Percentiles rank a stretch among this genome's conserved stretches.
phyloP scores from a whole-genome alignment of 1,140 invertebrate species.

The Philotrypesis tridentata region DNA sequence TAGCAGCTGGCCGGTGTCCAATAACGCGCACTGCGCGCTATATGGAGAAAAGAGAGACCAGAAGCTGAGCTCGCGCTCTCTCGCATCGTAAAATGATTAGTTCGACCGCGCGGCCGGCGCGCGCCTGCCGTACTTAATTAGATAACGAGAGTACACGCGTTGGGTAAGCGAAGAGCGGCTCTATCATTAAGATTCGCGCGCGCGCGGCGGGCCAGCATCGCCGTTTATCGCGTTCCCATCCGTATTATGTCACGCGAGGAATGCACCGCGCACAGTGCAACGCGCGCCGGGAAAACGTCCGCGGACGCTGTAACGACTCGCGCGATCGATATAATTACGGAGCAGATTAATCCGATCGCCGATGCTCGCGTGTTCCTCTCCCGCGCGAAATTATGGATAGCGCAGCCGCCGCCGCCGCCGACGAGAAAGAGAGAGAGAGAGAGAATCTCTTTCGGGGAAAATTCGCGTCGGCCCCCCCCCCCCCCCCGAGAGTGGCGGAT shows the following conservation, averaged over 20 bases:
- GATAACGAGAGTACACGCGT: neutral
- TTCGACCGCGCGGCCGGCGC: neutral
- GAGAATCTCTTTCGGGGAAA: too few species aligned
- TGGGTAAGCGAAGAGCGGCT: neutral
- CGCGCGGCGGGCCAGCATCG: neutral
- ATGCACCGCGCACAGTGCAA: neutral
- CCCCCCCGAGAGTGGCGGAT: neutral
- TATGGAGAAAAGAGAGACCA: too few species aligned
- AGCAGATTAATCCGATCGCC: too few species aligned
- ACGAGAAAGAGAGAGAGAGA: too few species aligned
- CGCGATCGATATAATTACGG: too few species aligned
- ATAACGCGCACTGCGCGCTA: too few species aligned
- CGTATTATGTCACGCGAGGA: slow-evolving; percentile 8
- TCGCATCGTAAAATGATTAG: slow-evolving; percentile 27
- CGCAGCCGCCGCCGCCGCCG: too few species aligned
- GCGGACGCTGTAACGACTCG: too few species aligned
- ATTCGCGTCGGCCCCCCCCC: too few species aligned
- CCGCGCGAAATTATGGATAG: too few species aligned
- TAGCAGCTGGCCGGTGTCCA: slow-evolving; percentile 23
- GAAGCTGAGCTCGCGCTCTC: neutral
- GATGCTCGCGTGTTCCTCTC: too few species aligned
- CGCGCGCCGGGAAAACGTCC: too few species aligned
- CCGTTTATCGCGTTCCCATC: neutral
- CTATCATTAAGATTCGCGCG: slow-evolving; percentile 6
- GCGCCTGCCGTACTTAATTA: neutral